Evolutionary conservation across 2,888 invertebrate species (phyloP), one percentile per base, ranked within the genome.

Genomic region (Eristalis tenax): DNA sequence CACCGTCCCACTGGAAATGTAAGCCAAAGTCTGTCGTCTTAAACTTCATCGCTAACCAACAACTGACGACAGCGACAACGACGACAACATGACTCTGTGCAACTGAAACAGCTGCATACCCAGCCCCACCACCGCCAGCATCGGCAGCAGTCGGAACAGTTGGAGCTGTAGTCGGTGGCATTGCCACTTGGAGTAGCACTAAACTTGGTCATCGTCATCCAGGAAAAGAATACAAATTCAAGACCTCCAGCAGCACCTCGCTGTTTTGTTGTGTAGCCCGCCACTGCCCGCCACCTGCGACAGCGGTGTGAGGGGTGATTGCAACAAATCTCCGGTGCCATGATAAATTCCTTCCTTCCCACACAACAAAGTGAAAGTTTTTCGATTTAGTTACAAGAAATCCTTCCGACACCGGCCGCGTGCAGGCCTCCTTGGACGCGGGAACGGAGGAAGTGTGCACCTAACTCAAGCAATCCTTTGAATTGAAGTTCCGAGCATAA

Each of bases 341-440:
- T 80, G 74, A 70, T 79, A 76, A 76, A 71, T 80, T 66, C 61
- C 40, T 56, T 28, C 43, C 18, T 63, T 56, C 61, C 28, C 38
- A 40, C 63, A 50, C 18, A 50, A 59, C 69, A 66, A 77, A 87
- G 86, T 83, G 86, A 87, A 87, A 87, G 86, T 87, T 87, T 87
- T 87, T 83, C 86, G 86, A 87, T 87, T 87, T 87, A 87, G 83
- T 87, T 83, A 87, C 71, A 83, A 79, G 74, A 74, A 79, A 78
- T 86, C 82, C 82, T 75, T 74, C 64, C 81, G 74, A 74, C 81
- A 77, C 71, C 56, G 61, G 66, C 71, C 71, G 61, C 59, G 77
- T 70, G 68, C 43, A 43, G 43, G 13, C 11, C 23, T 63, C 13
- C 28, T 8, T 6, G n/a, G n/a, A 18, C 5, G n/a, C 4, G 6